These are phyloP conservation scores for Bubo bubo DNA, from an alignment of 2,113 vertebrate species.

Conservation along the genomic window DNA sequence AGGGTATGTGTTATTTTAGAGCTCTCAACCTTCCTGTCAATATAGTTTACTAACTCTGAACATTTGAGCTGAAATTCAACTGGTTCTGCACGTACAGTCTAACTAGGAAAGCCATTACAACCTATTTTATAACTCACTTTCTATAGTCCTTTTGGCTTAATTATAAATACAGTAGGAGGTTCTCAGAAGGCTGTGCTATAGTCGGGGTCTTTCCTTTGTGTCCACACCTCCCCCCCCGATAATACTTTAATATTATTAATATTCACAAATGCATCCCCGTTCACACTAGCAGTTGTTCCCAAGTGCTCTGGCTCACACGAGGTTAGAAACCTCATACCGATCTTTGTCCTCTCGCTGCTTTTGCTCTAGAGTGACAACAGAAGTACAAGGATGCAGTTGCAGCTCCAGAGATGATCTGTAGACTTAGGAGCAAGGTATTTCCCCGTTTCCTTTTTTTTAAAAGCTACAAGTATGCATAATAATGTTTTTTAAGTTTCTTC, in stretches of 20 bases:
- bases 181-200: not conserved
- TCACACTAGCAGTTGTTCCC: not conserved
- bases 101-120: not conserved
- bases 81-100: not conserved
- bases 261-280: not conserved
- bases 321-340: not conserved
- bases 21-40: not conserved
- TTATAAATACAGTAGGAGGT: not conserved
- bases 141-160: not conserved
- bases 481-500: not conserved
- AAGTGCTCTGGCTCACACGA: not conserved
- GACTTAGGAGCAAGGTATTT: not conserved
- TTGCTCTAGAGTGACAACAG: not conserved
- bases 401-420: not conserved
- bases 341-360: constrained; percentile 5
- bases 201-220: not conserved
- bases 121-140: not conserved
- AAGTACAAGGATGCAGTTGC: not conserved
- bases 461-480: accelerated
- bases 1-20: not conserved
- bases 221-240: not conserved
- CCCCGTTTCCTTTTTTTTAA: not conserved
- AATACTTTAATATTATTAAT: not conserved
- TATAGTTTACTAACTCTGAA: not conserved
- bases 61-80: not conserved